Conservation (phyloP, 2,888 invertebrate species). For the Acanthosepion pharaonis region DNA sequence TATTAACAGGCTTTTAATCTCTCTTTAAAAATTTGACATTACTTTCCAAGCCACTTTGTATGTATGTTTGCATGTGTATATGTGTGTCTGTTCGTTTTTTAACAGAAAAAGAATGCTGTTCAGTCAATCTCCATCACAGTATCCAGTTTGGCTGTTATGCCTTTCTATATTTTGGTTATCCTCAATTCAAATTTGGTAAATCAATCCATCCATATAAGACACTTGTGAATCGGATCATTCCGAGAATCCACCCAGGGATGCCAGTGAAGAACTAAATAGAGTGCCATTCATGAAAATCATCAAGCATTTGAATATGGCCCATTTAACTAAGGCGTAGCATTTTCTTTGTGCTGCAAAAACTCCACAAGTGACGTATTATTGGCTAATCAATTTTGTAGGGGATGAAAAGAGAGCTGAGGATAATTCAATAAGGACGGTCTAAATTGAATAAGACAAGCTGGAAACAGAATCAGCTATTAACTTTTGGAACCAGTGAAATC, state of each 20-base stretch:
- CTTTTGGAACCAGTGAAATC: background rate
- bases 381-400: background rate
- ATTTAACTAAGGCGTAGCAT: background rate
- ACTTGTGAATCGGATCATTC: too few relatives aligned
- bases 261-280: background rate
- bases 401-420: background rate
- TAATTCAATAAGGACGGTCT: background rate
- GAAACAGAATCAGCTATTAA: background rate
- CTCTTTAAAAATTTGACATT: too few relatives aligned
- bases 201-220: too few relatives aligned
- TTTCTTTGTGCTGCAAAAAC: background rate
- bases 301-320: background rate
- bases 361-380: constrained; percentile 1
- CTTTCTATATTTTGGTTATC: too few relatives aligned
- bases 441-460: background rate
- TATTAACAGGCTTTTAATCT: too few relatives aligned
- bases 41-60: too few relatives aligned
- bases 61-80: too few relatives aligned
- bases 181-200: too few relatives aligned
- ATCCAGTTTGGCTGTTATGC: too few relatives aligned
- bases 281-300: background rate
- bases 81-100: too few relatives aligned
- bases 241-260: background rate
- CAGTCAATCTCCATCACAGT: too few relatives aligned
- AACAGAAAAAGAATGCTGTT: too few relatives aligned